Evolutionary conservation across 2,113 vertebrate species (phyloP).

Genomic region (Gallinago media): DNA sequence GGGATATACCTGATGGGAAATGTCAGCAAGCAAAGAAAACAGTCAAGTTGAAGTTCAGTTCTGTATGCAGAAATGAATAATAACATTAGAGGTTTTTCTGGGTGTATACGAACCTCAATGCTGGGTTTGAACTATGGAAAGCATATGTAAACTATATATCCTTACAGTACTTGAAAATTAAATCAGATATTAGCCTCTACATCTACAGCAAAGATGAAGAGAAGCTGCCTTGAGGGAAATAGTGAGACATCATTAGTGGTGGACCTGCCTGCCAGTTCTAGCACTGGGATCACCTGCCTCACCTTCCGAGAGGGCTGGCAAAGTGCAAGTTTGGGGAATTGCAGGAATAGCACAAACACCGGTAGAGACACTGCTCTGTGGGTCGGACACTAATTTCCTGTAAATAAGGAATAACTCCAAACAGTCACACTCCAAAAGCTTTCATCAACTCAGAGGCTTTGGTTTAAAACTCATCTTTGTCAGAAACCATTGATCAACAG

Average conservation of each 20-base stretch:
- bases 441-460: not conserved
- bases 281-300: not conserved
- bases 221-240: not conserved
- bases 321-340: not conserved
- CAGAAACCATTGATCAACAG: not conserved
- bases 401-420: not conserved
- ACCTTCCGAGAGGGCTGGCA: accelerated
- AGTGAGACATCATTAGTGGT: not conserved
- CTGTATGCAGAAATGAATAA: not conserved
- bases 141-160: not conserved
- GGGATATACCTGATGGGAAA: not conserved
- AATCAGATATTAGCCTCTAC: not conserved
- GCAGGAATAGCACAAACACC: not conserved
- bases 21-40: not conserved
- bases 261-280: not conserved
- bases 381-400: not conserved
- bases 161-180: not conserved
- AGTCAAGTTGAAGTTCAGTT: not conserved
- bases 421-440: not conserved
- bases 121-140: not conserved
- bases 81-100: not conserved
- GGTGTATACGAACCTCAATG: not conserved
- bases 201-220: not conserved
- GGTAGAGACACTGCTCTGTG: not conserved
- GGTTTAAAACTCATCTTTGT: not conserved